Base-by-base conservation (phyloP, 2,113 vertebrate species). In the Nothobranchius furzeri region DNA sequence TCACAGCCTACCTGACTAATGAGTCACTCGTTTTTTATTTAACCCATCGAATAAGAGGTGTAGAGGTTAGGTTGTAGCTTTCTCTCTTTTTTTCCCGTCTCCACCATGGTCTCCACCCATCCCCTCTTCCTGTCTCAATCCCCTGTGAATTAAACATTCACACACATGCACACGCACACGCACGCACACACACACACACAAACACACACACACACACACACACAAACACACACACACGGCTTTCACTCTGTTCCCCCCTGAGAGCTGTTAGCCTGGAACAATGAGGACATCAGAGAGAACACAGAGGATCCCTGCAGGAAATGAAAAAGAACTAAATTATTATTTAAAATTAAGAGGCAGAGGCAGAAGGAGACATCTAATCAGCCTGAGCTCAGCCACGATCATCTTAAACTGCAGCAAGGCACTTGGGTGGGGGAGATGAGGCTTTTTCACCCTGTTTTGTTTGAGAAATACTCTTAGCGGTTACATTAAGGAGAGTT, bases 31-130 rank as follows among this genome's bases (percentile, higher is more conserved):
- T 60, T 61, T 13, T n/a, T 9, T 49, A 36, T 54, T 67, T 49
- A 59, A 70, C 10, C 61, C 70, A 47, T 7, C 60, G 60, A 60
- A 67, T 53, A 48, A 70, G 70, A 66, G 68, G 66, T 70, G 47
- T 64, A 59, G 56, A 86, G 70, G 70, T 83, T 58, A 59, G 69
- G 73, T 84, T 66, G 74, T 67, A 40, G 59, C 57, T 60, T 66
- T 57, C 45, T 64, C 72, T 75, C 87, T 79, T 20, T 20, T 76
- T 82, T 85, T 85, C 82, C 83, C 71, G 77, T 77, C 68, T 78
- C 86, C 85, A 81, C 73, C 75, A 80, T 82, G 67, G 77, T 77
- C 68, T 78, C 86, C 85, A 81, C 73, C 75, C 83, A 65, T 73
- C 64, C 83, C 74, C 68, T 81, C 70, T 89, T 88, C 84, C 85